These are phyloP conservation scores for Sebastes melanostomus DNA, from an alignment of 2,797 vertebrate genomes.

Conservation along the genomic window DNA sequence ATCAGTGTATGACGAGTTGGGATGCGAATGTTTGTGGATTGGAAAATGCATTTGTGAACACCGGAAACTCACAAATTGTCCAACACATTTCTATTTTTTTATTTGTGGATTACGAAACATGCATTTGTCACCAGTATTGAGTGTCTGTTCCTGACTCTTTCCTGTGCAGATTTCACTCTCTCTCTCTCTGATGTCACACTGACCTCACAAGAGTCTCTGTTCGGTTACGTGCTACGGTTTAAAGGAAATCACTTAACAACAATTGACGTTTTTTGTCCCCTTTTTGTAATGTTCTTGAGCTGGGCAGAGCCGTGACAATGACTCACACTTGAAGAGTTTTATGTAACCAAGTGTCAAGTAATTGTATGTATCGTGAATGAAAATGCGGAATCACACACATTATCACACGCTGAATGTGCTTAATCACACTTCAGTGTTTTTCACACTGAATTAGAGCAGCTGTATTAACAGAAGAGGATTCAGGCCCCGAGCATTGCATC, in stretches of 20 bases:
- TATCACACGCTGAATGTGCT: not conserved
- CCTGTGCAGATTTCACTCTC: not conserved
- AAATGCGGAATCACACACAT: constrained; percentile 13
- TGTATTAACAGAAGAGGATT: constrained; percentile 12
- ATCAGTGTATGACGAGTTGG: too few species aligned
- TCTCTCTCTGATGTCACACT: not conserved
- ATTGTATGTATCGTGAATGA: constrained; percentile 17
- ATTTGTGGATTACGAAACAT: not conserved
- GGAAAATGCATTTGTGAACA: not conserved
- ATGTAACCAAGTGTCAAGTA: constrained; percentile 37
- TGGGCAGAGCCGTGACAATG: not conserved
- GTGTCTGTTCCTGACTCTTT: not conserved
- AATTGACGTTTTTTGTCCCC: not conserved
- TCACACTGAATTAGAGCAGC: constrained; percentile 32
- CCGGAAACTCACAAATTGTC: not conserved
- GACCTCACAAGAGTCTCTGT: not conserved
- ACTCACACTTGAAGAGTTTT: constrained; percentile 16
- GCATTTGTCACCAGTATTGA: not conserved
- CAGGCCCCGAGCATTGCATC: not conserved
- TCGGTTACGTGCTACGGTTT: not conserved
- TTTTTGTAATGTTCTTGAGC: not conserved
- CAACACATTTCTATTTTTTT: not conserved
- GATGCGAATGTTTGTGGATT: not conserved
- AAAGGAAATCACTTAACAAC: not conserved
- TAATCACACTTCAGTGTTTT: constrained; percentile 21